phyloP scores from a whole-genome alignment of 2,797 vertebrate species.

The Pteronotus mesoamericanus region DNA sequence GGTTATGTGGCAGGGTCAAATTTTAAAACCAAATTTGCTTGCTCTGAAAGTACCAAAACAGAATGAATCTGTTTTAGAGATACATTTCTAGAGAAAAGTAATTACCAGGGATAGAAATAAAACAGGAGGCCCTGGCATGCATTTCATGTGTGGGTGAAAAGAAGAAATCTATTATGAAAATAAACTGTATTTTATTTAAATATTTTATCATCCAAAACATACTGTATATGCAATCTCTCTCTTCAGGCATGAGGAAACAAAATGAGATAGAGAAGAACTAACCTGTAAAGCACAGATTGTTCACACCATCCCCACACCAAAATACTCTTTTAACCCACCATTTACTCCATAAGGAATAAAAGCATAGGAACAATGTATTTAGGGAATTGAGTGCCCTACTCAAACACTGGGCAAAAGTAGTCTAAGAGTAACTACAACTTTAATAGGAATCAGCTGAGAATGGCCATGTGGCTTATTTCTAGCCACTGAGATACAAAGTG shows the following conservation, averaged over 20 bases:
- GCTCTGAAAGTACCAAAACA: slow-evolving; percentile 5
- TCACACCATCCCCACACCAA: neutral
- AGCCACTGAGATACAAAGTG: neutral
- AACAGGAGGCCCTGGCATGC: neutral
- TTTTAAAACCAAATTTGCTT: slow-evolving; percentile 52
- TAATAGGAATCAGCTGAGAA: neutral
- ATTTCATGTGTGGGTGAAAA: slow-evolving; percentile 30
- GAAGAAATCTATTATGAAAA: slow-evolving; percentile 46
- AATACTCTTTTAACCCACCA: slow-evolving; percentile 13
- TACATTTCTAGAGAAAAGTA: slow-evolving; percentile 34
- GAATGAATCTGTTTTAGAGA: slow-evolving; percentile 34
- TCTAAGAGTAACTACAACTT: slow-evolving; percentile 1
- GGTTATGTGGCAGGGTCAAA: neutral
- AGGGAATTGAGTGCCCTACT: neutral
- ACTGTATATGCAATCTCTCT: slow-evolving; percentile 2
- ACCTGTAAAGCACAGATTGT: neutral
- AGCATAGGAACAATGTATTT: neutral
- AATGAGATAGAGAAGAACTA: neutral
- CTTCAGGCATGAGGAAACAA: neutral
- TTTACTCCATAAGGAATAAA: neutral
- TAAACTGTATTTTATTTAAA: slow-evolving; percentile 46
- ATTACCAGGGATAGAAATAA: slow-evolving; percentile 43
- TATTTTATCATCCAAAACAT: slow-evolving; percentile 42
- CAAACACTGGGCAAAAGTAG: slow-evolving; percentile 6
- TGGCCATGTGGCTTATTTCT: neutral